Percentiles rank a stretch among this genome's conserved stretches.
These are phyloP conservation scores for Sphecodes monilicornis DNA, from an alignment of 2,888 invertebrate species.

Conservation along the genomic window DNA sequence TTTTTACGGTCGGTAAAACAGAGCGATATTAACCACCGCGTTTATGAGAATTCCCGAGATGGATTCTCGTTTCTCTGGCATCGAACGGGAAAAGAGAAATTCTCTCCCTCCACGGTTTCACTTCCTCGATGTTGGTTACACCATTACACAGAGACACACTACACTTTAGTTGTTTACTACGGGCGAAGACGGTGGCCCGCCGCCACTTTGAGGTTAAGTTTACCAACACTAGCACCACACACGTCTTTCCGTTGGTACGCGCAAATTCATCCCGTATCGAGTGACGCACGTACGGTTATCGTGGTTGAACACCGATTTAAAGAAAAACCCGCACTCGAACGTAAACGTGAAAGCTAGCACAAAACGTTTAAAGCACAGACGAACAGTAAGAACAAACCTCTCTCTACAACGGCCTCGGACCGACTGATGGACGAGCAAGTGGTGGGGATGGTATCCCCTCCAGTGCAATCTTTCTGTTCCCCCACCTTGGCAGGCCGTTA, in stretches of 20 bases:
- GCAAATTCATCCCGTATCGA: conserved; percentile 22
- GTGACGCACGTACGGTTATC: conserved; percentile 10
- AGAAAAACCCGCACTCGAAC: conserved; percentile 1
- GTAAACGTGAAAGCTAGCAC: conserved; percentile 41
- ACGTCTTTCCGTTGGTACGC: conserved; percentile 43
- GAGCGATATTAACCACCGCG: conserved; percentile 42
- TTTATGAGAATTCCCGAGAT: conserved; percentile 23
- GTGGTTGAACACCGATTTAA: conserved; percentile 20
- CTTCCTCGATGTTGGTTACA: conserved; percentile 41
- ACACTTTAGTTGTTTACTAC: conserved; percentile 61
- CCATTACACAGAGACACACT: conserved; percentile 62
- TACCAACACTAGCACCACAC: conserved; percentile 64
- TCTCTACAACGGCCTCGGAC: conserved; percentile 76
- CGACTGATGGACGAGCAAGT: conserved; percentile 79
- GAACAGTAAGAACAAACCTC: conserved; percentile 62
- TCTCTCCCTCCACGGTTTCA: conserved; percentile 23
- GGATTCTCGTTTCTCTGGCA: conserved; percentile 3
- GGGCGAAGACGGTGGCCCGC: conserved; percentile 43
- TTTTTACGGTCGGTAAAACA: conserved; percentile 70
- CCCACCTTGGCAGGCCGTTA: conserved; percentile 60
- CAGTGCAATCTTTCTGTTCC: conserved; percentile 44
- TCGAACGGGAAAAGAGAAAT: conserved; percentile 24
- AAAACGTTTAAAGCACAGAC: conserved; percentile 32
- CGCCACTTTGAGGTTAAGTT: conserved; percentile 68
- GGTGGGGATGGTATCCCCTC: conserved; percentile 78